Evolutionary conservation across 1,140 invertebrate species (phyloP).

Genomic region (Drosophila azteca): DNA sequence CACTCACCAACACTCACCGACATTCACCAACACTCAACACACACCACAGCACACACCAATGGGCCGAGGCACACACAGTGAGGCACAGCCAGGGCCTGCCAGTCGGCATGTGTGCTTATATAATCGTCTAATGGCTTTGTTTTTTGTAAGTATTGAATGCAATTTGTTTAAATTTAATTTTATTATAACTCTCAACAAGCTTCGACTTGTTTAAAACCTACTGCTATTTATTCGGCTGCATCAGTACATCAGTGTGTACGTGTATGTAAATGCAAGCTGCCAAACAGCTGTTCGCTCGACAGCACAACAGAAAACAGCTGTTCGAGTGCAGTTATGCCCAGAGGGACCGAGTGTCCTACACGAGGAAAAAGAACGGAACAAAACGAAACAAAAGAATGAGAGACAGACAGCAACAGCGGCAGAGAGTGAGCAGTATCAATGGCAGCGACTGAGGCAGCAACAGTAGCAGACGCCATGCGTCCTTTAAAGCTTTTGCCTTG

Average conservation of each 20-base stretch:
- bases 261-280: constrained; percentile 22
- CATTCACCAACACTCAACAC: constrained; percentile 34
- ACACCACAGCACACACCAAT: constrained; percentile 11
- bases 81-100: constrained; percentile 30
- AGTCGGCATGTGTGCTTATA: constrained; percentile 55
- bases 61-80: constrained; percentile 22
- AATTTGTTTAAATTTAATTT: constrained; percentile 67
- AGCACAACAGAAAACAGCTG: constrained; percentile 50
- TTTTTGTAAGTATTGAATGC: constrained; percentile 70
- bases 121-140: constrained; percentile 76
- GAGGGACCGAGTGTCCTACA: constrained; percentile 9
- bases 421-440: constrained; percentile 17
- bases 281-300: constrained; percentile 57
- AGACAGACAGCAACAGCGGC: constrained; percentile 20
- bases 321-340: constrained; percentile 43
- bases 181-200: constrained; percentile 13
- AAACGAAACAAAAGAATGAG: constrained; percentile 43
- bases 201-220: background rate
- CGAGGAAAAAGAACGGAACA: background rate
- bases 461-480: constrained; percentile 45
- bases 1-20: constrained; percentile 42
- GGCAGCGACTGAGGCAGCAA: constrained; percentile 14
- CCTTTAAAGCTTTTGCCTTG: constrained; percentile 53
- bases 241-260: background rate
- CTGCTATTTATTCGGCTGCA: too few relatives aligned